phyloP scores from a whole-genome alignment of 2,797 vertebrate genomes.

The Lateolabrax maculatus region DNA sequence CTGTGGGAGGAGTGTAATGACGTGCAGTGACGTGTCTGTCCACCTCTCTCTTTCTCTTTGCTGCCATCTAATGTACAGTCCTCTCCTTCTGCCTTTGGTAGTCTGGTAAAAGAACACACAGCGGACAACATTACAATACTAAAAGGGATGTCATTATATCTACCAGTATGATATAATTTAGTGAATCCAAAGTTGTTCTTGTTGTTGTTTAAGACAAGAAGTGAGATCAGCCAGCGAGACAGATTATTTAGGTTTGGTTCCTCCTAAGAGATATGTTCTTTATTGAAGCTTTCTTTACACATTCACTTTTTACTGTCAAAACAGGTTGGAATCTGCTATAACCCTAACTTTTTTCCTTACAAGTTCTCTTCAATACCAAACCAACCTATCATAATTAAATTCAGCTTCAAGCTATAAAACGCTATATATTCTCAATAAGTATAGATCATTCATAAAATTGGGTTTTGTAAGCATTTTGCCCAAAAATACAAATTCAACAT shows the following conservation, averaged over 20 bases:
- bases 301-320: not conserved
- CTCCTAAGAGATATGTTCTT: not conserved
- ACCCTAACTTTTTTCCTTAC: too few relatives aligned
- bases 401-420: not conserved
- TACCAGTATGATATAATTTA: constrained; percentile 1
- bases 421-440: not conserved
- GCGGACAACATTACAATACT: not conserved
- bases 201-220: not conserved
- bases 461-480: not conserved
- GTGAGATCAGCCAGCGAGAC: not conserved
- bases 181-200: not conserved
- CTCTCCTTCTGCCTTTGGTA: constrained; percentile 98
- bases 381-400: not conserved
- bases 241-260: not conserved
- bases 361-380: not conserved
- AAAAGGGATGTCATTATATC: not conserved
- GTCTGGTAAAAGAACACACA: constrained; percentile 81
- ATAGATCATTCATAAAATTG: not conserved
- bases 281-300: not conserved
- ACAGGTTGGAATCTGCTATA: not conserved
- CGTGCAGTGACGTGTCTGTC: constrained; percentile 21
- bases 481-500: not conserved
- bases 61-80: constrained; percentile 93
- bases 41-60: constrained; percentile 34
- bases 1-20: constrained; percentile 62